A percentile compares a stretch with the other conserved stretches of the same genome.
These are phyloP conservation scores for Apocrypta bakeri DNA, from an alignment of 1,140 invertebrate species.

Conservation along the genomic window DNA sequence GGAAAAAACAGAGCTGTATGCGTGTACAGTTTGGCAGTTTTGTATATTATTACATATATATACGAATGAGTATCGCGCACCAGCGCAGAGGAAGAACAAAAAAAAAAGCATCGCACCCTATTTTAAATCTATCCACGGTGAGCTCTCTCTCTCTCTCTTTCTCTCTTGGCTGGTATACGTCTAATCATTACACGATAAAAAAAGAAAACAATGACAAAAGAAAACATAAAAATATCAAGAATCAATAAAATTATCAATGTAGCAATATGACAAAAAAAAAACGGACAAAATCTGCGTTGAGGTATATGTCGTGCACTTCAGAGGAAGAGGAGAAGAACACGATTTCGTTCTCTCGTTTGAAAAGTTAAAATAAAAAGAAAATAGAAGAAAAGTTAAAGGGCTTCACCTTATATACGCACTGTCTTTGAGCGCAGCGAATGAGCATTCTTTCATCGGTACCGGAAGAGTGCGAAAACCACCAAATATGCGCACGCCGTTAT, in stretches of 20 bases:
- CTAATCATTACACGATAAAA: conserved; percentile 50
- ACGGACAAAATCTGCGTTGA: conserved; percentile 42
- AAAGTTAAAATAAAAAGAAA: background rate
- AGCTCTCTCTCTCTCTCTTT: conserved; percentile 4
- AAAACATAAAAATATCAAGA: conserved; percentile 32
- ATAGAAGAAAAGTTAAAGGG: conserved; percentile 1
- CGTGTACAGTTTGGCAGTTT: conserved; percentile 47
- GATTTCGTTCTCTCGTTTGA: conserved; percentile 4
- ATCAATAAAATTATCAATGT: conserved; percentile 39
- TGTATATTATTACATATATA: conserved; percentile 4
- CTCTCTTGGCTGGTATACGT: conserved; percentile 4
- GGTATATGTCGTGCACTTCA: conserved; percentile 25
- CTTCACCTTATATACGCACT: conserved; percentile 7
- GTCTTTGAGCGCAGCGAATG: conserved; percentile 24
- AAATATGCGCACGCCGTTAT: conserved; percentile 25
- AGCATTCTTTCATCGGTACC: conserved; percentile 53
- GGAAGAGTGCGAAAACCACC: conserved; percentile 45
- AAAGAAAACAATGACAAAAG: conserved; percentile 32
- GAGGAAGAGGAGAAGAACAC: background rate
- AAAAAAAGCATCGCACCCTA: background rate
- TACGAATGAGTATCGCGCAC: conserved; percentile 32
- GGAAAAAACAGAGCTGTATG: conserved; percentile 31
- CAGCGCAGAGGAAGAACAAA: conserved; percentile 30
- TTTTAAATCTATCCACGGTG: conserved; percentile 20
- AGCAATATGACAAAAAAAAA: conserved; percentile 25